These are phyloP conservation scores for Kuschelorhynchus macadamiae DNA, from an alignment of 2,888 invertebrate genomes.

Conservation along the genomic window DNA sequence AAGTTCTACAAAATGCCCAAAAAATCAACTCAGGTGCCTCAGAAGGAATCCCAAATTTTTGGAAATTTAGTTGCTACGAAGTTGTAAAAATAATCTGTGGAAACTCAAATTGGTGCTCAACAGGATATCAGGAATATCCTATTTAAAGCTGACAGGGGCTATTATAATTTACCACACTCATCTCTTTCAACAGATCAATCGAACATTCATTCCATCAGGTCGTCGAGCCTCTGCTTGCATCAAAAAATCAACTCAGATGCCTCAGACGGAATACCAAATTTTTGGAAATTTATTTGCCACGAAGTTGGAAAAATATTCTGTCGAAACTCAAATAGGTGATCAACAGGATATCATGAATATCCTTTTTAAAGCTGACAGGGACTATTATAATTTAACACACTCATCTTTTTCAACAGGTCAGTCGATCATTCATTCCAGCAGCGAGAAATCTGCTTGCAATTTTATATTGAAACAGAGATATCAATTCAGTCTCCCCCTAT, in stretches of 20 bases:
- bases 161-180: not conserved
- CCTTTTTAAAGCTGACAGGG: too few relatives aligned
- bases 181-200: not conserved
- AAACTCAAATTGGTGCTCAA: conserved; percentile 3
- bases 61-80: conserved; percentile 13
- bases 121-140: conserved; percentile 14
- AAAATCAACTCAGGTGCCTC: conserved; percentile 6
- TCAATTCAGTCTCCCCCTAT: not conserved
- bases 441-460: too few relatives aligned
- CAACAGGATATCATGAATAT: too few relatives aligned
- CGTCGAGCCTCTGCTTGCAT: not conserved
- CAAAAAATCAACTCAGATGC: too few relatives aligned
- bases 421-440: too few relatives aligned
- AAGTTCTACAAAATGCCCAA: not conserved
- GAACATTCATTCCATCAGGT: not conserved
- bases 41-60: conserved; percentile 9
- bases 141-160: conserved; percentile 12
- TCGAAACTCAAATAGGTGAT: too few relatives aligned
- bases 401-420: too few relatives aligned
- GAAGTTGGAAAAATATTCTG: too few relatives aligned
- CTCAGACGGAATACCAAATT: too few relatives aligned
- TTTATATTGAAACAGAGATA: conserved; percentile 1
- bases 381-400: too few relatives aligned
- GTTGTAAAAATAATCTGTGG: conserved; percentile 8
- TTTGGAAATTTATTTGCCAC: too few relatives aligned